Evolutionary conservation across 2,797 vertebrate genomes (phyloP), one percentile per base, ranked within the genome.

Genomic region (Enteromius argenteus): DNA sequence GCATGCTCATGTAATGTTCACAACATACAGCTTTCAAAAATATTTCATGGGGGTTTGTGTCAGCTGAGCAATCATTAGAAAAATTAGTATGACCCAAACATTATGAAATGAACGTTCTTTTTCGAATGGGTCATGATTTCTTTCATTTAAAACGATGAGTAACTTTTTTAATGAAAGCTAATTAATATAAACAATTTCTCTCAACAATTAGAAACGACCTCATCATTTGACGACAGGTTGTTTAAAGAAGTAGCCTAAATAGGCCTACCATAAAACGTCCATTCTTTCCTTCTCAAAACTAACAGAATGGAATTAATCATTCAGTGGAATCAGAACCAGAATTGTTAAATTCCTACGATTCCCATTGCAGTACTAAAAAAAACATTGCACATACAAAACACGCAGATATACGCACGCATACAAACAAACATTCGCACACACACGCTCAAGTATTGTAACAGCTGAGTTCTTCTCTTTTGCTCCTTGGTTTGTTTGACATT

Each of bases 401-500:
- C 32, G 1, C 2, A 74, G 46, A 64, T 14, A 58, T 42, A 46
- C 8, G 10, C 49, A 14, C 19, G n/a, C 72, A 76, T 51, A 75
- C 49, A 58, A 62, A 86, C 23, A 74, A 56, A 32, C 67, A 27
- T 23, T 23, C 3, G 8, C 19, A 74, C 73, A 32, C 74, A 23
- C 58, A 32, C n/a, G 17, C 39, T 13, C 68, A 74, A 35, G 9
- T 21, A 19, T 79, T 53, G 66, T 71, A 81, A 87, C 69, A 81
- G 74, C 84, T 79, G 84, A 85, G 62, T 42, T 69, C 35, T 79
- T 77, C 32, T 69, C 46, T 67, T 68, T 68, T 68, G 64, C 83
- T 83, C 77, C 42, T 80, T 37, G 66, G 71, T 80, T 86, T 86
- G 80, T 88, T 88, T 88, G 80, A 87, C 44, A 68, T 35, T 79